Evolutionary conservation across 2,113 vertebrate species (phyloP).

Genomic region (Hypanus sabinus): DNA sequence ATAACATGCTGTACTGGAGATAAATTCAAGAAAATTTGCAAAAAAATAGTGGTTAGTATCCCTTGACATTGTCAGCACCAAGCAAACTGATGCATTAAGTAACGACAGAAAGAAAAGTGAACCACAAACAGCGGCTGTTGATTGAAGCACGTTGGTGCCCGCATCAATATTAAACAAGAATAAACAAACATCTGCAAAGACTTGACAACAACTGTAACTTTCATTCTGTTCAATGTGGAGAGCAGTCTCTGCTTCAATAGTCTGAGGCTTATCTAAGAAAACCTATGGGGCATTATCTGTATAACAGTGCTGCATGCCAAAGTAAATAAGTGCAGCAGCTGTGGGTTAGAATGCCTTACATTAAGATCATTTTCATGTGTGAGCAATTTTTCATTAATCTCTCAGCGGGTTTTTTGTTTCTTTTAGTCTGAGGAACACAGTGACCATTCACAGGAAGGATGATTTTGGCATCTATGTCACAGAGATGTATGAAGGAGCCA

Average conservation of each 20-base stretch:
- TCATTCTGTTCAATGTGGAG: background rate
- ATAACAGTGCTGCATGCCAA: slow-evolving; percentile 44
- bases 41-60: background rate
- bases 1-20: background rate
- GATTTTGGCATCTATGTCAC: background rate
- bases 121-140: background rate
- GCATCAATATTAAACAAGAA: background rate
- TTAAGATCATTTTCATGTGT: slow-evolving; percentile 67
- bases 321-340: slow-evolving; percentile 54
- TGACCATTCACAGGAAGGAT: slow-evolving; percentile 25
- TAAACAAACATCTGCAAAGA: slow-evolving; percentile 24
- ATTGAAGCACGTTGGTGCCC: background rate
- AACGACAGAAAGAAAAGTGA: background rate
- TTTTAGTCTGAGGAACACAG: slow-evolving; percentile 37
- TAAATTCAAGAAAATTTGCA: background rate
- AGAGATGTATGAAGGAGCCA: background rate
- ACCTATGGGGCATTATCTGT: slow-evolving; percentile 46
- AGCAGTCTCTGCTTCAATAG: slow-evolving; percentile 41
- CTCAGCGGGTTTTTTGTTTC: slow-evolving; percentile 55
- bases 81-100: background rate
- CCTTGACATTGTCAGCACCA: background rate
- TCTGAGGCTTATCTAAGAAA: slow-evolving; percentile 48
- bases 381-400: slow-evolving; percentile 63
- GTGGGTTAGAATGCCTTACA: slow-evolving; percentile 51
- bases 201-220: background rate